Conservation (phyloP, 1,140 invertebrate genomes). For the Orchestia grillus region DNA sequence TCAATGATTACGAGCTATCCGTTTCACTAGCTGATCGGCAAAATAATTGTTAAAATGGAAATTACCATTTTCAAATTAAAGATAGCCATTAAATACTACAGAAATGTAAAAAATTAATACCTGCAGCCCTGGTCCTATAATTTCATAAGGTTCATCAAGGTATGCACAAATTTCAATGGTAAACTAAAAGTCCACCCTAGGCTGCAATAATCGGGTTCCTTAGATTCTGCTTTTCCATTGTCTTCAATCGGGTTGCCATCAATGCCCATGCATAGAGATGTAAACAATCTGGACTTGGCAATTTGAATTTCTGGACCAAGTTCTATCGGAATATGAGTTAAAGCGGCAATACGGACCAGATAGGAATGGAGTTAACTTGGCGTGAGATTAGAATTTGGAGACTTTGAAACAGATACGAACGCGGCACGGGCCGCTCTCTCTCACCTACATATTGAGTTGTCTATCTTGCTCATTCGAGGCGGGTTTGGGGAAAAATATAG, state of each 20-base stretch:
- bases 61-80: background rate
- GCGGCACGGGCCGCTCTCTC: background rate
- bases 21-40: background rate
- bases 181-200: too few species aligned
- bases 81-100: background rate
- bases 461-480: too few species aligned
- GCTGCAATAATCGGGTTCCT: background rate
- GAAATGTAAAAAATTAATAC: background rate
- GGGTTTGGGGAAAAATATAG: too few species aligned
- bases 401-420: background rate
- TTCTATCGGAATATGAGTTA: background rate
- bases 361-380: background rate
- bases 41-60: background rate
- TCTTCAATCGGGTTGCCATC: background rate
- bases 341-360: background rate
- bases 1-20: background rate
- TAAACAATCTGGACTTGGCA: constrained; percentile 17
- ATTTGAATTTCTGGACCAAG: background rate
- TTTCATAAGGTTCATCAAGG: too few species aligned
- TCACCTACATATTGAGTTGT: background rate
- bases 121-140: background rate
- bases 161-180: background rate
- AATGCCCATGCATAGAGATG: background rate
- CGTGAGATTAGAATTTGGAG: constrained; percentile 39
- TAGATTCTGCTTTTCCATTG: background rate